phyloP scores from a whole-genome alignment of 2,113 vertebrate species.

The Uropsilus gracilis region DNA sequence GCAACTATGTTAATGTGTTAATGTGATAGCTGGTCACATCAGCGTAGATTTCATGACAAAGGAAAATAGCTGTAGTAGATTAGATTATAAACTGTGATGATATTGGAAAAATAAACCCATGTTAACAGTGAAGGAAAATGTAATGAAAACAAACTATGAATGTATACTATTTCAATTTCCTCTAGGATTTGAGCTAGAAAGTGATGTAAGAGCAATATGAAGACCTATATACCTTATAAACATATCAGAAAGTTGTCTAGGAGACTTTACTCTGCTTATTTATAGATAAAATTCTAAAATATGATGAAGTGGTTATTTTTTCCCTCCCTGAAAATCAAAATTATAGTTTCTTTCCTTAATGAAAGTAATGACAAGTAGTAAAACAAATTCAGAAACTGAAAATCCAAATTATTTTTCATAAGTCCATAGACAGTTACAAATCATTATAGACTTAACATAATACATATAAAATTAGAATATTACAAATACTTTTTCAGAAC shows the following conservation, averaged over 20 bases:
- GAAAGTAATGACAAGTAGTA: neutral
- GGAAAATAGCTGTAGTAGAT: neutral
- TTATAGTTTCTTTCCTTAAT: neutral
- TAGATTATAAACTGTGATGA: neutral
- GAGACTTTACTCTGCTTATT: neutral
- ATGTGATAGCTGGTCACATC: neutral
- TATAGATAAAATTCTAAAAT: neutral
- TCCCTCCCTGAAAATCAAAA: neutral
- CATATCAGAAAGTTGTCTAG: neutral
- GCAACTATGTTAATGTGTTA: neutral
- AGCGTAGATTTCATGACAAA: slow-evolving; percentile 49
- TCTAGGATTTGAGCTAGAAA: slow-evolving; percentile 2
- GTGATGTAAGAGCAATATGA: neutral
- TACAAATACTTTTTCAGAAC: neutral
- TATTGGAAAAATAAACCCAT: neutral
- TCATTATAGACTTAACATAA: neutral
- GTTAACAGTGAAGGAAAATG: slow-evolving; percentile 31
- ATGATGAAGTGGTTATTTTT: neutral
- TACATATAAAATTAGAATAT: slow-evolving; percentile 26
- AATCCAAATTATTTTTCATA: neutral
- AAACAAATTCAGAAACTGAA: slow-evolving; percentile 23
- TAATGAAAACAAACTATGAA: slow-evolving; percentile 14
- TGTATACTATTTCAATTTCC: neutral
- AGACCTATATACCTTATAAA: neutral
- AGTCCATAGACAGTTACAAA: neutral